phyloP scores from a whole-genome alignment of 2,113 vertebrate species.

The Kryptolebias marmoratus region DNA sequence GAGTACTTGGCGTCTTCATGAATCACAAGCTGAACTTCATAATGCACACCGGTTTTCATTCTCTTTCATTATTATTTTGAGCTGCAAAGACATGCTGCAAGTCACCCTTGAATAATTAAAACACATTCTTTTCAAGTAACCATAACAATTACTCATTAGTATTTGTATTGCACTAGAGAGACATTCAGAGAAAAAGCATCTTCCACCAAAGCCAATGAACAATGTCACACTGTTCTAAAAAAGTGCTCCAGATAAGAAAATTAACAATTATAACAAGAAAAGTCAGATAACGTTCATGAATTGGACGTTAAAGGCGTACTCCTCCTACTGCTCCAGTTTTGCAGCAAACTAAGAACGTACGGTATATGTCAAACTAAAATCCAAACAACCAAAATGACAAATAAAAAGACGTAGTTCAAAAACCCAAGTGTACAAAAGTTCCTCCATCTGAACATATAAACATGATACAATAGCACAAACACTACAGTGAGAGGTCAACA shows the following conservation, averaged over 20 bases:
- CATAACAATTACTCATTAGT: not conserved
- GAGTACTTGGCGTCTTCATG: conserved; percentile 2
- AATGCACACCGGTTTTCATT: not conserved
- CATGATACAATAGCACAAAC: not conserved
- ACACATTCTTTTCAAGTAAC: not conserved
- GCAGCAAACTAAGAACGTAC: not conserved
- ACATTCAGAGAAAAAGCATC: not conserved
- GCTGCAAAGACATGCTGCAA: not conserved
- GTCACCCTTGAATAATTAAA: not conserved
- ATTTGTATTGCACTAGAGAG: not conserved
- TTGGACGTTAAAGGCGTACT: not conserved
- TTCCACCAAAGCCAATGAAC: not conserved
- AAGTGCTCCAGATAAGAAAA: not conserved
- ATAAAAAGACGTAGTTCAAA: not conserved
- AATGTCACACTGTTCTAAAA: not conserved
- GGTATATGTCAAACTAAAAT: no score
- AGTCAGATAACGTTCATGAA: not conserved
- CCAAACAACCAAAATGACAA: not conserved
- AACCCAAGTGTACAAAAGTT: conserved; percentile 16
- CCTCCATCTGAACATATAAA: not conserved
- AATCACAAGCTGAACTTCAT: not conserved
- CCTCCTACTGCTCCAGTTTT: not conserved
- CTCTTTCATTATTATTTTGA: not conserved
- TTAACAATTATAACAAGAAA: not conserved
- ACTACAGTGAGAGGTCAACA: not conserved